Percentiles rank a stretch among this genome's conserved stretches.
Conservation (phyloP, 2,113 vertebrate genomes). For the Leptosomus discolor region DNA sequence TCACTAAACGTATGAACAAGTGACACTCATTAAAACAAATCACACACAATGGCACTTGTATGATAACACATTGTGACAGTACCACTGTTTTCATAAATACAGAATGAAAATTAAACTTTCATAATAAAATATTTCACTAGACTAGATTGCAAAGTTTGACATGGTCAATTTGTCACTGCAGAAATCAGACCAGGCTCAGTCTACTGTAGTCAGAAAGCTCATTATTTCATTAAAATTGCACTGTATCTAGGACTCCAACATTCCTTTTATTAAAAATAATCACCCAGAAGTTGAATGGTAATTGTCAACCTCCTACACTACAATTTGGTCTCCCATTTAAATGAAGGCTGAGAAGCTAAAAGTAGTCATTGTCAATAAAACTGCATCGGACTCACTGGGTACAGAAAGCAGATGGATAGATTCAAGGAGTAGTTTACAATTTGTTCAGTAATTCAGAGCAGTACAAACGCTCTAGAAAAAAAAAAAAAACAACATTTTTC, state of each 20-base stretch:
- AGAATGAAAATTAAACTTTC: constrained; percentile 73
- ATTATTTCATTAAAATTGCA: constrained; percentile 69
- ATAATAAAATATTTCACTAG: constrained; percentile 73
- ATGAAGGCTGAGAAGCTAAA: neutral
- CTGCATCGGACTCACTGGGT: neutral
- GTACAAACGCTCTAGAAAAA: neutral
- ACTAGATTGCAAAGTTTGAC: constrained; percentile 62
- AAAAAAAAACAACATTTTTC: neutral
- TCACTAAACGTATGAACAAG: constrained; percentile 52
- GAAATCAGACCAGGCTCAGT: constrained; percentile 56
- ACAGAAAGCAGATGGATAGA: neutral
- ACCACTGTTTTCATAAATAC: constrained; percentile 70
- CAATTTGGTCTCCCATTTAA: constrained; percentile 7
- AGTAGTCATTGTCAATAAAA: neutral
- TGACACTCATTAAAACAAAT: constrained; percentile 69
- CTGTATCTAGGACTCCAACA: neutral
- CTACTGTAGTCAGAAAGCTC: constrained; percentile 53
- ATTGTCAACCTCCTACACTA: constrained; percentile 3
- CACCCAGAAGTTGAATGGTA: constrained; percentile 11
- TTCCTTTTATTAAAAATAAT: constrained; percentile 57
- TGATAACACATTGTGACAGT: constrained; percentile 48
- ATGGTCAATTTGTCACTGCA: constrained; percentile 66
- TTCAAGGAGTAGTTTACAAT: neutral
- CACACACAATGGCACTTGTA: constrained; percentile 37
- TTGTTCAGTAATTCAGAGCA: neutral